Evolutionary conservation across 2,797 vertebrate species (phyloP), one percentile per base, ranked within the genome.

Genomic region (Octomys mimax): DNA sequence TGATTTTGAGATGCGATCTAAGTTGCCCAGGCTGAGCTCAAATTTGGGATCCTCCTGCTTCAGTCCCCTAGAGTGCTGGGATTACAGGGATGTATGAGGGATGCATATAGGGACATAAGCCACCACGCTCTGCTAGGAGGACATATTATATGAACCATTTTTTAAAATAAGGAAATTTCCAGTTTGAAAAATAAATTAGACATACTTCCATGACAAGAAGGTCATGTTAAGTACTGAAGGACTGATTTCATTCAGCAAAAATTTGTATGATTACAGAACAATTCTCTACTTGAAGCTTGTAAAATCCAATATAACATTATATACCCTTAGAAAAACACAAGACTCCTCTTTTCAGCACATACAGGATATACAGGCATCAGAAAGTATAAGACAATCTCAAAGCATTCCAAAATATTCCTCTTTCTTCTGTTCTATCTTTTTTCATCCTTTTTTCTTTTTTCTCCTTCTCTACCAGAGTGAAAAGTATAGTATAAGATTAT

Each of bases 141-240:
- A 80, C 73, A 68, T 66, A 86, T 36, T 66, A 79, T 46, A 42
- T 75, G 19, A 9, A 36, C 36, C 36, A 70, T 22, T 54, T 28
- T 89, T 64, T 73, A 88, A 94, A 91, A 86, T 91, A 73, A 80
- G 14, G 11, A 70, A 49, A 59, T 62, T 62, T 92, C 87, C 24
- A 75, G 52, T 83, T 62, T 71, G 9, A 88, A 90, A 61, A 83
- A 95, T 64, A 79, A 46, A 80, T 54, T 54, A 61, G 22, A 33
- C 78, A 62, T 49, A 84, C 92, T 71, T 77, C 64, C 10, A 68
- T 61, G 54, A 66, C 22, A 59, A 90, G 18, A 73, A 4, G 54
- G n/a, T 24, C 66, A 86, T 36, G 0, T 87, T 87, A 96, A 79
- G 13, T 71, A 81, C 39, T n/a, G 52, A 92, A 86, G 18, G 57